Evolutionary conservation across 1,140 invertebrate genomes (phyloP).

Genomic region (Agrypnia vestita): DNA sequence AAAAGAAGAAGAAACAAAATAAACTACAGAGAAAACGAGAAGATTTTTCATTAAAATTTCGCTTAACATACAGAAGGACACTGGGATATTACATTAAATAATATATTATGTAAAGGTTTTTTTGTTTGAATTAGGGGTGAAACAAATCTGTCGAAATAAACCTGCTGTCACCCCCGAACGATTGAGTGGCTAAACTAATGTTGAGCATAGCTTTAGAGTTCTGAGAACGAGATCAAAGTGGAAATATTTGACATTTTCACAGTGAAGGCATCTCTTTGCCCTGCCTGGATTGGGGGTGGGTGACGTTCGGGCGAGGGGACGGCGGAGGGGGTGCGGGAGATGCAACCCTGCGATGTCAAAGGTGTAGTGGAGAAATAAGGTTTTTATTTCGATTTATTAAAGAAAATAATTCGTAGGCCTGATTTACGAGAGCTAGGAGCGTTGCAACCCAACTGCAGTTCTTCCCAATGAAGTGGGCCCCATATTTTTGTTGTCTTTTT

Average conservation of each 20-base stretch:
- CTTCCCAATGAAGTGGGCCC: too few species aligned
- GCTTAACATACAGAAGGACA: too few species aligned
- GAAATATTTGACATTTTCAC: conserved; percentile 61
- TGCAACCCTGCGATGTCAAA: not conserved
- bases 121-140: too few species aligned
- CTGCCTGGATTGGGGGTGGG: not conserved
- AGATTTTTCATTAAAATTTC: too few species aligned
- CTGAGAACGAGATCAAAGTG: conserved; percentile 52
- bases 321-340: not conserved
- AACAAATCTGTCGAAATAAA: not conserved
- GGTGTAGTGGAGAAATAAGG: not conserved
- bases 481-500: too few species aligned
- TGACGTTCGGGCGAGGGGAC: not conserved
- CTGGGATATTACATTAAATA: too few species aligned
- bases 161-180: not conserved
- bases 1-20: too few species aligned
- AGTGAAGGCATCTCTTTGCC: conserved; percentile 56
- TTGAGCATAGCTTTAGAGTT: not conserved
- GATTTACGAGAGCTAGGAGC: too few species aligned
- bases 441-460: too few species aligned
- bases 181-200: not conserved
- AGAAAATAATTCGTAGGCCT: not conserved
- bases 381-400: not conserved
- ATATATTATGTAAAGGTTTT: too few species aligned
- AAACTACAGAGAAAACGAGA: too few species aligned